Evolutionary conservation across 1,140 invertebrate genomes (phyloP).

Genomic region (Bombus pascuorum): DNA sequence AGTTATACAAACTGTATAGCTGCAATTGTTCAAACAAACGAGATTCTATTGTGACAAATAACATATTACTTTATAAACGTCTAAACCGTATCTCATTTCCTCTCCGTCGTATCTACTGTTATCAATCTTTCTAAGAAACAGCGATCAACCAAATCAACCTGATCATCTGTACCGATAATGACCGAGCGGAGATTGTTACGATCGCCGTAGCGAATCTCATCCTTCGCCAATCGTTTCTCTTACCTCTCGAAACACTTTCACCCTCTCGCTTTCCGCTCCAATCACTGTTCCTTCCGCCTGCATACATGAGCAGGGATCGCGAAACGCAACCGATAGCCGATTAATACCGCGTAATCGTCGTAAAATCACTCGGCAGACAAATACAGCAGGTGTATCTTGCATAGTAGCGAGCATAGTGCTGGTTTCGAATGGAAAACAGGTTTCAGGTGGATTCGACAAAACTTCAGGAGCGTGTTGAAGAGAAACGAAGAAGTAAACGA

Average conservation of each 20-base stretch:
- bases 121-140: no score
- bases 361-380: not conserved
- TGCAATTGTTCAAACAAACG: no score
- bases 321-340: not conserved
- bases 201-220: not conserved
- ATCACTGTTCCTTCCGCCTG: conserved; percentile 21
- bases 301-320: not conserved
- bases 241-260: conserved; percentile 53
- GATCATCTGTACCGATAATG: not conserved
- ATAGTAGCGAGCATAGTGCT: not conserved
- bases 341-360: not conserved
- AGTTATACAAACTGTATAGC: no score
- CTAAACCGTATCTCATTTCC: no score
- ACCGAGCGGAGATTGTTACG: not conserved
- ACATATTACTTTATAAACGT: no score
- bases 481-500: not conserved
- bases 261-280: conserved; percentile 49
- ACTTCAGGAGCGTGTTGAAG: not conserved
- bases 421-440: not conserved
- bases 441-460: not conserved
- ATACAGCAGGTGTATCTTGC: conserved; percentile 17
- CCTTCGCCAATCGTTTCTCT: conserved; percentile 27
- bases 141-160: not conserved
- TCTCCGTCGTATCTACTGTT: no score
- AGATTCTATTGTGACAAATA: no score